Evolutionary conservation across 2,113 vertebrate species (phyloP), one percentile per base, ranked within the genome.

Genomic region (Barnardius zonarius): DNA sequence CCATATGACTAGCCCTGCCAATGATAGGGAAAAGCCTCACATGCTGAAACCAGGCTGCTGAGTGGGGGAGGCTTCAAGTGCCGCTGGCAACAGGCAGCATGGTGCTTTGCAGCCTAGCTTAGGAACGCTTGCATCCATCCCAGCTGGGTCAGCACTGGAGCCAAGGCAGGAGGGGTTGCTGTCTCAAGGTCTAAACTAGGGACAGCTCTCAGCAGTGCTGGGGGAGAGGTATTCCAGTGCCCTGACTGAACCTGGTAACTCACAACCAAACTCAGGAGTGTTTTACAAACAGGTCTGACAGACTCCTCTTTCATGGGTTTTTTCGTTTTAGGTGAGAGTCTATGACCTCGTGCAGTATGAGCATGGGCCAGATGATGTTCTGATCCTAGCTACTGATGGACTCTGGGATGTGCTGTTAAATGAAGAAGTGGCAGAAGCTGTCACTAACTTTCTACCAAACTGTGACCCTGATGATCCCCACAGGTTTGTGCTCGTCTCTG

Each of bases 321-420:
- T 79, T 54, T 87, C 80, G 18, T 95, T 98, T 78, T 96, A 99
- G 99, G 99, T 99, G 66, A 98, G 97, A 97, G 98, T 99, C 66
- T 99, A 99, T 74, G 98, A 99, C 59, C 97, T 99, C 76, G 94
- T 98, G 24, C 98, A 98, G 97, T 97, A 97, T 0, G 99, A 99
- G 64, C 99, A 99, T 5, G 98, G 98, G 54, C 97, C 98, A 2
- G 99, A 99, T 90, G 99, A 99, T 52, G 99, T 99, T 41, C 97
- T 99, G 80, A 98, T 99, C 87, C 93, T 99, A 94, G 99, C 99
- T 92, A 99, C 99, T 5, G 99, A 99, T 25, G 99, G 99, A 46
- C 99, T 99, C 91, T 99, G 99, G 99, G 99, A 99, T 83, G 99
- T 99, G 62, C 98, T 99, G 76, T 98, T 98, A 75, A 99, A 99